phyloP scores from a whole-genome alignment of 2,888 invertebrate species.

The Drosophila cyrtoloma region DNA sequence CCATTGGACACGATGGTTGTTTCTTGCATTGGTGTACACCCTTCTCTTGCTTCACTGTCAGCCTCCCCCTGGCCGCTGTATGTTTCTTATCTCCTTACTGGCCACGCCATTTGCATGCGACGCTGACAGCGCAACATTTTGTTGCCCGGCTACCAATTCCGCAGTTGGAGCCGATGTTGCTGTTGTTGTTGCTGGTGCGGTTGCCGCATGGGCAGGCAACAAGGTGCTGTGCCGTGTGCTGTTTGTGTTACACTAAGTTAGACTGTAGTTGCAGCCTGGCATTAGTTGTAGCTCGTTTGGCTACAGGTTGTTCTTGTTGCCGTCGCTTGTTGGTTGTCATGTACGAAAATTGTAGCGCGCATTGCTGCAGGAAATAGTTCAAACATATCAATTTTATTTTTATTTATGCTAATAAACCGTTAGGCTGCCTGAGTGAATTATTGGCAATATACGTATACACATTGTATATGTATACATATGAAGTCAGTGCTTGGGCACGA shows the following conservation, averaged over 20 bases:
- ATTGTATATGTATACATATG: slow-evolving; percentile 9
- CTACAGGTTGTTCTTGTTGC: slow-evolving; percentile 73
- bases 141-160: slow-evolving; percentile 77
- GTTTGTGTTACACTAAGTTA: slow-evolving; percentile 56
- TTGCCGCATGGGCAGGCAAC: slow-evolving; percentile 36
- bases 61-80: slow-evolving; percentile 10
- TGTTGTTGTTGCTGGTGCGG: slow-evolving; percentile 18
- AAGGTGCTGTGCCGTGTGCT: slow-evolving; percentile 38
- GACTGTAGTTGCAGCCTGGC: slow-evolving; percentile 55
- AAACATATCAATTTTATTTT: slow-evolving; percentile 81
- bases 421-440: slow-evolving; percentile 75
- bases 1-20: slow-evolving; percentile 71
- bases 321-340: slow-evolving; percentile 76
- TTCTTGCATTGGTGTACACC: slow-evolving; percentile 42
- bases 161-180: slow-evolving; percentile 43
- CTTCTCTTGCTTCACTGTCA: slow-evolving; percentile 14
- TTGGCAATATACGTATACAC: slow-evolving; percentile 56
- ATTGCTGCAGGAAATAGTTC: slow-evolving; percentile 82
- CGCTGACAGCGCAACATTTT: slow-evolving; percentile 78
- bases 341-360: slow-evolving; percentile 80
- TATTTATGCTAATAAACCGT: slow-evolving; percentile 81
- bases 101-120: slow-evolving; percentile 78
- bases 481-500: slow-evolving; percentile 58
- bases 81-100: slow-evolving; percentile 54
- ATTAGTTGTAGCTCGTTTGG: slow-evolving; percentile 74